These are phyloP conservation scores for Caenorhabditis sp. DNA, from an alignment of 2,888 invertebrate species.

Conservation along the genomic window DNA sequence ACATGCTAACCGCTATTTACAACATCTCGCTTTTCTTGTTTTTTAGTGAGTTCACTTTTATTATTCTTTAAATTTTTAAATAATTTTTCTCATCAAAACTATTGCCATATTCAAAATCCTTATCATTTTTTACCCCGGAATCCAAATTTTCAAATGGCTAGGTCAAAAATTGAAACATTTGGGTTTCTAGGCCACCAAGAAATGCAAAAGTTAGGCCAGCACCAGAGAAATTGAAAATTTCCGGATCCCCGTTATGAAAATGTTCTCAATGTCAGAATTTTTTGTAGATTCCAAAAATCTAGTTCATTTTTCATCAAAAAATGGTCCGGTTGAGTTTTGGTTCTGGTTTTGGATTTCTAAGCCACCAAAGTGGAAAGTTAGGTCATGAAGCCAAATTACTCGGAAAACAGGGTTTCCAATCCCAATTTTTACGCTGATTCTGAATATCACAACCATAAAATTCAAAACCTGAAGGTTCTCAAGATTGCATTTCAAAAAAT, in stretches of 20 bases:
- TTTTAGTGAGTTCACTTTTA: constrained; percentile 39
- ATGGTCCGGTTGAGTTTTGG: not conserved
- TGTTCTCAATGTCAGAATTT: too few relatives aligned
- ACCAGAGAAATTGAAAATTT: too few relatives aligned
- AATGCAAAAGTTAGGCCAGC: not conserved
- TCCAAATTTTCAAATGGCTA: not conserved
- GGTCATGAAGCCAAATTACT: not conserved
- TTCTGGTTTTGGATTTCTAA: not conserved
- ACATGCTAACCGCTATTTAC: constrained; percentile 43
- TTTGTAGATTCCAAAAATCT: too few relatives aligned
- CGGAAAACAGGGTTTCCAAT: not conserved
- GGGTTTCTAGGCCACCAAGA: not conserved
- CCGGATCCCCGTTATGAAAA: too few relatives aligned
- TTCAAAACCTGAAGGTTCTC: too few relatives aligned
- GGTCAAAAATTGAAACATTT: not conserved
- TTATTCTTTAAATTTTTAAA: too few relatives aligned
- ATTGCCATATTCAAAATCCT: not conserved
- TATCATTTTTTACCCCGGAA: not conserved
- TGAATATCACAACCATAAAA: not conserved
- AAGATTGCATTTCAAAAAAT: too few relatives aligned
- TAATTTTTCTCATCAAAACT: too few relatives aligned
- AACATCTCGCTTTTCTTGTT: constrained; percentile 49
- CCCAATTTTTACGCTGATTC: not conserved
- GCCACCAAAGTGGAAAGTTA: not conserved
- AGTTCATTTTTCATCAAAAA: too few relatives aligned